Evolutionary conservation across 2,888 invertebrate genomes (phyloP).

Genomic region (Gryllus longicercus): DNA sequence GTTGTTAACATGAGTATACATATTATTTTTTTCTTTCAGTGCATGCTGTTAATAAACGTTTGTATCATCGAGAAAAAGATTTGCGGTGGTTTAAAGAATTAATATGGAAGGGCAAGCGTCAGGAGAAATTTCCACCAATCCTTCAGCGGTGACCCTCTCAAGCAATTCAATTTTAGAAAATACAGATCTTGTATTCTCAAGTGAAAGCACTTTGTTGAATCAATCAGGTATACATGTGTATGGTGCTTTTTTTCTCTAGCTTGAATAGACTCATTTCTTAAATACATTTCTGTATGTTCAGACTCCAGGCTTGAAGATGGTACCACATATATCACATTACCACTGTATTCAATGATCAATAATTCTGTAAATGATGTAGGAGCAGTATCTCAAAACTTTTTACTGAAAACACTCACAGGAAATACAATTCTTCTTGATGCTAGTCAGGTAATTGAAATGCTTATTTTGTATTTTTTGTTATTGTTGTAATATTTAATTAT

Average conservation of each 20-base stretch:
- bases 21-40: not conserved
- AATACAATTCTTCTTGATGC: constrained; percentile 32
- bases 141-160: constrained; percentile 24
- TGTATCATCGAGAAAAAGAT: not conserved
- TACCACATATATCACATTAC: constrained; percentile 34
- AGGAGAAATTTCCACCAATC: not conserved
- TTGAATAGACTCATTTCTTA: no score
- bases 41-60: not conserved
- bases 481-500: not conserved
- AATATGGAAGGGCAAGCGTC: not conserved
- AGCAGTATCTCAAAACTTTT: constrained; percentile 29
- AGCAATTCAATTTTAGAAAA: constrained; percentile 26
- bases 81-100: not conserved
- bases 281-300: constrained; percentile 18
- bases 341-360: constrained; percentile 36
- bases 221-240: constrained; percentile 23
- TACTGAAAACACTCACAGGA: constrained; percentile 31
- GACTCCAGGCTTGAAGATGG: constrained; percentile 29
- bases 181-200: constrained; percentile 32
- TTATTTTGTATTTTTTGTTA: no score
- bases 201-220: constrained; percentile 29
- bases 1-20: not conserved
- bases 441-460: constrained; percentile 31
- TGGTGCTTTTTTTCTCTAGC: not conserved
- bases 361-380: constrained; percentile 30